A percentile compares a stretch with the other conserved stretches of the same genome.
These are phyloP conservation scores for Marisa cornuarietis DNA, from an alignment of 1,140 invertebrate genomes.

Conservation along the genomic window DNA sequence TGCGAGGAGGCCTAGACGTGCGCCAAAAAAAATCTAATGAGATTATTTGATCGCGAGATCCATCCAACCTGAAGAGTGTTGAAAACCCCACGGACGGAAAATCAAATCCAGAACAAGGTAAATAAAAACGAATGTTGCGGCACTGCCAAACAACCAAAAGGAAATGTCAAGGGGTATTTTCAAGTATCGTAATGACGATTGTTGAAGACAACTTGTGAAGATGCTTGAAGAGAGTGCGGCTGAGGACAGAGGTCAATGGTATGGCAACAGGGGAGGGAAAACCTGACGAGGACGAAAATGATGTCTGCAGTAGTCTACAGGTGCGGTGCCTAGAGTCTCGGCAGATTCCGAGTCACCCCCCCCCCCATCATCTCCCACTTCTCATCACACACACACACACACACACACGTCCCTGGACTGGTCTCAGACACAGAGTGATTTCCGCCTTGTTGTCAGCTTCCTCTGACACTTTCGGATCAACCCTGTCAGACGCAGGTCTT, in stretches of 20 bases:
- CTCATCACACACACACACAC: too few relatives aligned
- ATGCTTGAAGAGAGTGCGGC: not conserved
- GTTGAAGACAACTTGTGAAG: not conserved
- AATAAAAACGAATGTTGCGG: not conserved
- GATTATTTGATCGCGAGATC: not conserved
- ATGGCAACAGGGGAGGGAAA: not conserved
- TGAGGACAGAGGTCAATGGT: not conserved
- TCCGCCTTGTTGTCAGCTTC: too few relatives aligned
- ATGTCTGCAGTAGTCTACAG: too few relatives aligned
- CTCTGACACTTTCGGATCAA: too few relatives aligned
- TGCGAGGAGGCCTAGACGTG: not conserved
- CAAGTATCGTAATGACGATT: not conserved
- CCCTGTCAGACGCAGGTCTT: too few relatives aligned
- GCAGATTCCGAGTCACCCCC: too few relatives aligned
- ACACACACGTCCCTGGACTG: too few relatives aligned
- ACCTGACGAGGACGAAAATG: not conserved
- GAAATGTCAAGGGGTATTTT: not conserved
- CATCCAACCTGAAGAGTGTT: too few relatives aligned
- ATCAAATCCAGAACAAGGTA: not conserved
- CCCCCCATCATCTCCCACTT: too few relatives aligned
- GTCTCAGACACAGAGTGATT: too few relatives aligned
- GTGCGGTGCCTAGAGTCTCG: too few relatives aligned
- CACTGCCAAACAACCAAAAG: not conserved
- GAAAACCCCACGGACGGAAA: not conserved
- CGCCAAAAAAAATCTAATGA: not conserved